Evolutionary conservation across 2,888 invertebrate species (phyloP).

Genomic region (Synergus japonicus): DNA sequence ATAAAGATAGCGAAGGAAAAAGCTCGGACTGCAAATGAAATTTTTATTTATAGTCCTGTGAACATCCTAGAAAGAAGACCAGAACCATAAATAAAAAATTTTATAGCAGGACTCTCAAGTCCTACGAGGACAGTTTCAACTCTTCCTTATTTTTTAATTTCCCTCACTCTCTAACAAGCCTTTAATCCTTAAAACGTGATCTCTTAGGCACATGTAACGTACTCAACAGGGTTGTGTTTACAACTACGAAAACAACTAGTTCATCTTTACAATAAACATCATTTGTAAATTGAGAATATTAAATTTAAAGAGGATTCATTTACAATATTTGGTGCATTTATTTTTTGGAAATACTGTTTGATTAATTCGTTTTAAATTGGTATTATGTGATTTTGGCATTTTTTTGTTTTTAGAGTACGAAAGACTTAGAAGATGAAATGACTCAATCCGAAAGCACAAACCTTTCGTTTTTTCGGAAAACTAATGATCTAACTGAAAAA

Average conservation of each 20-base stretch:
- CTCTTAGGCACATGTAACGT: slow-evolving; percentile 37
- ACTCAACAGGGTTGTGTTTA: slow-evolving; percentile 14
- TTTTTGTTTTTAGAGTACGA: neutral
- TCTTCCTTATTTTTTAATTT: slow-evolving; percentile 29
- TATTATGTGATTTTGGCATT: slow-evolving; percentile 35
- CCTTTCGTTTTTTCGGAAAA: neutral
- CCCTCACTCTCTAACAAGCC: slow-evolving; percentile 13
- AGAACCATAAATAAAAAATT: slow-evolving; percentile 23
- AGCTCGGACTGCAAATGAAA: slow-evolving; percentile 4
- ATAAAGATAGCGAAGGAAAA: slow-evolving; percentile 18
- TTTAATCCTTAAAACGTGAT: slow-evolving; percentile 9
- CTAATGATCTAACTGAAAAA: neutral
- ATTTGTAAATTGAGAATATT: slow-evolving; percentile 33
- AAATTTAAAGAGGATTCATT: slow-evolving; percentile 7
- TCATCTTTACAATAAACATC: slow-evolving; percentile 30
- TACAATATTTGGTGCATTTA: slow-evolving; percentile 35
- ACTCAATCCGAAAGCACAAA: neutral
- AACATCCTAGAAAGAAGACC: slow-evolving; percentile 8
- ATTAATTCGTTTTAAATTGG: slow-evolving; percentile 16
- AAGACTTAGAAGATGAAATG: neutral
- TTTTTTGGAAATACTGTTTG: slow-evolving; percentile 24
- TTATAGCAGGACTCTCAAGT: slow-evolving; percentile 36
- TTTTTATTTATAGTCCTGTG: slow-evolving; percentile 10
- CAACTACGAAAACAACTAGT: slow-evolving; percentile 26
- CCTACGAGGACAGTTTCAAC: slow-evolving; percentile 32